These are phyloP conservation scores for Brienomyrus brachyistius DNA, from an alignment of 2,113 vertebrate genomes.

Conservation along the genomic window DNA sequence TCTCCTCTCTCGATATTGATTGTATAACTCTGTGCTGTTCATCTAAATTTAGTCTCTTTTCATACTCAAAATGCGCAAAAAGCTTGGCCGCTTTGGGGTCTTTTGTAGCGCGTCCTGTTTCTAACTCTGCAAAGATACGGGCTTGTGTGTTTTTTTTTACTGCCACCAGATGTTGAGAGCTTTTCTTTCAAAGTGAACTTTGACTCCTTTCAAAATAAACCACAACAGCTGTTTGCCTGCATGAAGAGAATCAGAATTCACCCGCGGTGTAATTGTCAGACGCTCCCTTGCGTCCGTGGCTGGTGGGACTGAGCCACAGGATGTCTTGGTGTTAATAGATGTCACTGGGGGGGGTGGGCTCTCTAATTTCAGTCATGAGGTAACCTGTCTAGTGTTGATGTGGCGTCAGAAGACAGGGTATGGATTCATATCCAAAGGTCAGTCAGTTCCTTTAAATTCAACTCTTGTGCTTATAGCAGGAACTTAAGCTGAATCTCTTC, in stretches of 20 bases:
- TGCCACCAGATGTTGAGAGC: conserved; percentile 63
- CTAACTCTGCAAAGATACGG: conserved; percentile 41
- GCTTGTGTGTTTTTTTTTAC: conserved; percentile 55
- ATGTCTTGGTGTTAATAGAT: neutral
- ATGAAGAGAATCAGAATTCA: conserved; percentile 50
- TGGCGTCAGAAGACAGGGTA: neutral
- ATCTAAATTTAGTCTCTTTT: neutral
- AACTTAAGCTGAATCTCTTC: neutral
- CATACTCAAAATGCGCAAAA: neutral
- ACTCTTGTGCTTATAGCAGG: neutral
- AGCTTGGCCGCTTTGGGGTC: neutral
- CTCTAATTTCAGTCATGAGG: neutral
- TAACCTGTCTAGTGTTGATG: neutral
- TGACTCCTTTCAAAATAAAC: conserved; percentile 17
- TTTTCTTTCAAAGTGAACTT: conserved; percentile 37
- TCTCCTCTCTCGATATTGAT: neutral
- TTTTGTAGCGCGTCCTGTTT: neutral
- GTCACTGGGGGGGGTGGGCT: neutral
- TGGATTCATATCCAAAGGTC: neutral
- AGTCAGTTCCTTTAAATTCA: neutral
- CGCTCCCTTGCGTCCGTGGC: conserved; percentile 41
- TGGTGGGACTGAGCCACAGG: conserved; percentile 28
- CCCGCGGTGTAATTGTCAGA: conserved; percentile 31
- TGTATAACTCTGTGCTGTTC: neutral
- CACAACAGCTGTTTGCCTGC: conserved; percentile 56